phyloP scores from a whole-genome alignment of 2,797 vertebrate species.

The Aplochiton taeniatus region DNA sequence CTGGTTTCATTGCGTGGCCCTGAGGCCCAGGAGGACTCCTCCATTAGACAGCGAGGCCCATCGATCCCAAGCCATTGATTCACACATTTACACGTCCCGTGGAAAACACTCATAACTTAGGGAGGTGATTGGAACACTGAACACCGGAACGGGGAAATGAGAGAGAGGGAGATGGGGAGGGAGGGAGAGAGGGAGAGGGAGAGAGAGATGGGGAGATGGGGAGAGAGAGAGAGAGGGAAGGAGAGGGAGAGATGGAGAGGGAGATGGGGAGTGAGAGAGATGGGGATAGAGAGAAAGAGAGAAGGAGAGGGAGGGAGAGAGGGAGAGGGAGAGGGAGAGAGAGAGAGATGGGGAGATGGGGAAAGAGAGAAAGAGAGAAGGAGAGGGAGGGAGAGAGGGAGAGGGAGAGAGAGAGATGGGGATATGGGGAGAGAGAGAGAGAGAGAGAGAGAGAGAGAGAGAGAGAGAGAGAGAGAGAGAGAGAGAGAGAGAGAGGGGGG shows the following conservation, averaged over 20 bases:
- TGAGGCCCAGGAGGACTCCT: too few relatives aligned
- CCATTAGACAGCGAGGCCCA: too few relatives aligned
- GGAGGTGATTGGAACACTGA: background rate
- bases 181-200: background rate
- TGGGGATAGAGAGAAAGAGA: constrained; percentile 2
- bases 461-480: too few relatives aligned
- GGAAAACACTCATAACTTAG: constrained; percentile 61
- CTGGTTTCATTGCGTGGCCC: too few relatives aligned
- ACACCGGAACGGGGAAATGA: too few relatives aligned
- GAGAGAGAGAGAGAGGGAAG: background rate
- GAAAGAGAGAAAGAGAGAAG: constrained; percentile 2
- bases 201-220: background rate
- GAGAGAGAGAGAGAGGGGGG: background rate
- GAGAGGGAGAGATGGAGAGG: background rate
- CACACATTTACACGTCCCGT: constrained; percentile 64
- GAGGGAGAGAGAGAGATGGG: background rate
- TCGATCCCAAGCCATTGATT: constrained; percentile 56
- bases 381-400: background rate
- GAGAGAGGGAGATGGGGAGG: background rate
- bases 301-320: constrained; percentile 1
- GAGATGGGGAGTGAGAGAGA: background rate
- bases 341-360: background rate
- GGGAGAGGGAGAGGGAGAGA: background rate
- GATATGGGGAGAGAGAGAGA: background rate
- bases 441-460: too few relatives aligned